Evolutionary conservation across 2,113 vertebrate genomes (phyloP), one percentile per base, ranked within the genome.

Genomic region (Nestor notabilis): DNA sequence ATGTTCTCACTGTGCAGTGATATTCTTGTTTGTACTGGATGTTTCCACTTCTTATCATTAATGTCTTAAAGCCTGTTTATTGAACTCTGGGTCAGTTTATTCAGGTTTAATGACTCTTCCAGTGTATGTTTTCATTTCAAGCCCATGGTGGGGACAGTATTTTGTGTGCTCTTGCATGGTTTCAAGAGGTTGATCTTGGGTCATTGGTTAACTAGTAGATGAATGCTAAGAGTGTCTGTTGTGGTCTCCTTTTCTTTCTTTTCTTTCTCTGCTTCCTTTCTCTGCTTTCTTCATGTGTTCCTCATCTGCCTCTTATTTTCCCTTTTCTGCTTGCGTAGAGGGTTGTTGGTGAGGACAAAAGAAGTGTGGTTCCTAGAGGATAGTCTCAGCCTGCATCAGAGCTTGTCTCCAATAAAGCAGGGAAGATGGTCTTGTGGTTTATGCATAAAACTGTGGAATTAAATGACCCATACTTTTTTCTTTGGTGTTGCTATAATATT

Each of bases 61-160:
- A 60, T 52, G 94, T 87, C 94, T 93, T 96, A 80, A 92, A 90
- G 74, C 80, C 94, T 97, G 93, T 97, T 97, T 97, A 92, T 89
- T 97, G 97, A 97, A 96, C 93, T 95, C 78, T 83, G 50, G 95
- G 96, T 96, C 92, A 96, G 97, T 97, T 97, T 97, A 97, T 95
- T 97, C 93, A 97, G 94, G 94, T 94, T 97, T 97, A 97, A 96
- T 97, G 96, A 91, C 91, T 94, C 90, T 79, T 96, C 66, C 33
- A 84, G 69, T 0, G 0, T 76, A 23, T 97, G 95, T 97, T 97
- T 97, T 96, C 47, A n/a, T 95, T 96, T 89, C 64, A 68, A 87
- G 84, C 28, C 37, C 63, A 55, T 72, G 55, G 56, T 0, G 0
- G 13, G 56, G 43, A 44, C 28, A 64, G 21, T 17, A 68, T 92